Percentiles rank a stretch among this genome's conserved stretches.
phyloP scores from a whole-genome alignment of 2,888 invertebrate genomes.

The Sminthurinus aureus region DNA sequence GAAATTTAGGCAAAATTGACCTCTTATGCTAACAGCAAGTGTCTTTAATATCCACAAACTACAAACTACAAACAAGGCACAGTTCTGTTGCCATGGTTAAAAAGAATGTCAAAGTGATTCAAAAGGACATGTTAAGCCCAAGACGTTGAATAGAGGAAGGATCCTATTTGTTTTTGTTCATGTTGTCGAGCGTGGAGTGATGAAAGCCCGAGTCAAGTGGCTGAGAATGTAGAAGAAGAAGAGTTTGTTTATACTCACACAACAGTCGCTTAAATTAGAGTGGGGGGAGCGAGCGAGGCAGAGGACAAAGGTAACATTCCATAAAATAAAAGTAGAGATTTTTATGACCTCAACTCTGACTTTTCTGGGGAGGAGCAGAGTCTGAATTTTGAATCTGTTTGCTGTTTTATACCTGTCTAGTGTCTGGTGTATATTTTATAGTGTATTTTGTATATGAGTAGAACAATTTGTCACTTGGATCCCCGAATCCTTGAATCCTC shows the following conservation, averaged over 20 bases:
- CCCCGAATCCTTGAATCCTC: no score
- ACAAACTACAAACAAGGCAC: no score
- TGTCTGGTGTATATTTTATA: neutral
- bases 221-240: neutral
- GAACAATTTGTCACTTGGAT: conserved; percentile 18
- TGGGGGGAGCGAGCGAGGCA: neutral
- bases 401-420: neutral
- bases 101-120: neutral
- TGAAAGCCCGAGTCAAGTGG: conserved; percentile 3
- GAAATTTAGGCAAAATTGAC: neutral
- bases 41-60: neutral
- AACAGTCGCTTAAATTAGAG: conserved; percentile 46
- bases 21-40: conserved; percentile 1
- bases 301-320: conserved; percentile 54
- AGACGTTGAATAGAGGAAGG: neutral
- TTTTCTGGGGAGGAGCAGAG: conserved; percentile 23
- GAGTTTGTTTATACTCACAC: neutral
- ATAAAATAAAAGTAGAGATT: conserved; percentile 52
- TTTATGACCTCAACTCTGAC: conserved; percentile 32
- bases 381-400: conserved; percentile 14
- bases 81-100: neutral
- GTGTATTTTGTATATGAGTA: conserved; percentile 10
- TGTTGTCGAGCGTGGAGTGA: neutral
- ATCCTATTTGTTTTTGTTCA: neutral
- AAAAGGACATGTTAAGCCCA: no score